These are phyloP conservation scores for Anticlea derivata DNA, from an alignment of 2,888 invertebrate species.

Conservation along the genomic window DNA sequence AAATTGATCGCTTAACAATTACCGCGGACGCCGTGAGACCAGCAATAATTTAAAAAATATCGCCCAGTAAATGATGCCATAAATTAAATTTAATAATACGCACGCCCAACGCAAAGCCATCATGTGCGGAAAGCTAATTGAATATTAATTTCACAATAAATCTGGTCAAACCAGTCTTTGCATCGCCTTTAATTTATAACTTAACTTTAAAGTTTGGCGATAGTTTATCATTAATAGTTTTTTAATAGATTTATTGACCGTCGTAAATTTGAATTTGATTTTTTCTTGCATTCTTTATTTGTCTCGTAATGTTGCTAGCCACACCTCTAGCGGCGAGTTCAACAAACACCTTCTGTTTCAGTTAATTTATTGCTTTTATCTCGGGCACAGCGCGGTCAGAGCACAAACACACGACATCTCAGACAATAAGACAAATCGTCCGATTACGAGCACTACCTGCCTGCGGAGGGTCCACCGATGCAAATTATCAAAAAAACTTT, in stretches of 20 bases:
- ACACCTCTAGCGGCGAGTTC: conserved; percentile 69
- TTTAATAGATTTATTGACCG: conserved; percentile 48
- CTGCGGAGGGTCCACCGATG: conserved; percentile 69
- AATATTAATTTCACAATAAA: conserved; percentile 83
- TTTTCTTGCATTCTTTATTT: conserved; percentile 38
- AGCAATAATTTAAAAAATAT: conserved; percentile 80
- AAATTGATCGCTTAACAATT: conserved; percentile 65
- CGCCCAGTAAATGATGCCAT: conserved; percentile 80
- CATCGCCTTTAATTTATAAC: conserved; percentile 70
- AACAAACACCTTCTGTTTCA: conserved; percentile 79
- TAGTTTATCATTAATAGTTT: conserved; percentile 47
- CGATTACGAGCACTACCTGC: conserved; percentile 81
- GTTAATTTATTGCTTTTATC: conserved; percentile 81
- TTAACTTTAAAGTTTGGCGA: conserved; percentile 59
- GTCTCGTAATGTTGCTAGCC: conserved; percentile 61
- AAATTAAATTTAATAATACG: conserved; percentile 82
- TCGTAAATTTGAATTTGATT: conserved; percentile 32
- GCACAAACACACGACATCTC: conserved; percentile 79
- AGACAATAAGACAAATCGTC: conserved; percentile 81
- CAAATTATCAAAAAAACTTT: conserved; percentile 60
- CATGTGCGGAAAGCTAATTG: conserved; percentile 84
- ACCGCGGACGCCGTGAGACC: conserved; percentile 65
- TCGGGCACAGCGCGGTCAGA: conserved; percentile 76
- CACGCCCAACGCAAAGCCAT: conserved; percentile 76
- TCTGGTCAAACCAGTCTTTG: conserved; percentile 71